Evolutionary conservation across 1,140 invertebrate species (phyloP), one percentile per base, ranked within the genome.

Genomic region (Listronotus bonariensis): DNA sequence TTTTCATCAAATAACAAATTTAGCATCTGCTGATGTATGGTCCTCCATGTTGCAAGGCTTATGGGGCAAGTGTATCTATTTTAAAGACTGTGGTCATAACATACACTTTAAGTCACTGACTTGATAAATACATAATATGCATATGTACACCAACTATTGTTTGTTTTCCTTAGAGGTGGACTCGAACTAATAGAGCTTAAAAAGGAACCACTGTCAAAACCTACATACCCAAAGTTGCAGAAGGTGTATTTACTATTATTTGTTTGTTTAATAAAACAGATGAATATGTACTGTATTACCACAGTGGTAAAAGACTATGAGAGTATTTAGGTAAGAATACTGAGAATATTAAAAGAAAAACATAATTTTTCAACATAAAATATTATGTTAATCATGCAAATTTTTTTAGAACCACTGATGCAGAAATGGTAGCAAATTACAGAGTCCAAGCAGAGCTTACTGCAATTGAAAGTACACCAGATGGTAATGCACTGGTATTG

Each of bases 271-370:
- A 95, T 40, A 89, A 89, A 67, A 96, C 91, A 9, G 94, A 98
- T 73, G 89, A 96, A 70, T 97, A 99, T 72, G 95, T 98, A 6
- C 83, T 98, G 3, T 99, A 99, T 78, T 98, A 98, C 73, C 96
- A 98, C 76, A 95, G 93, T 69, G 93, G 93, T 8, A 87, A 91
- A 67, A 96, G 81, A 98, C 95, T 8, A 84, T 98, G 46, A 84
- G 94, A 60, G 89, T 97, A 7, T 98, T 97, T 78, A 88, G 89
- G 90, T 90, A 80, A 17, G 31, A 58, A 52, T 5, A 38, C n/a
- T n/a, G n/a, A n/a, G n/a, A n/a, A n/a, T n/a, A n/a, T n/a, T n/a
- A n/a, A 36, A 38, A 11, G 34, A 5, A 26, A 36, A n/a, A n/a
- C n/a, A n/a, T n/a, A n/a, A 26, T 3, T 26, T 26, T 5, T 26